Base-by-base conservation (phyloP, 2,797 vertebrate genomes). In the Calcarius lapponicus region DNA sequence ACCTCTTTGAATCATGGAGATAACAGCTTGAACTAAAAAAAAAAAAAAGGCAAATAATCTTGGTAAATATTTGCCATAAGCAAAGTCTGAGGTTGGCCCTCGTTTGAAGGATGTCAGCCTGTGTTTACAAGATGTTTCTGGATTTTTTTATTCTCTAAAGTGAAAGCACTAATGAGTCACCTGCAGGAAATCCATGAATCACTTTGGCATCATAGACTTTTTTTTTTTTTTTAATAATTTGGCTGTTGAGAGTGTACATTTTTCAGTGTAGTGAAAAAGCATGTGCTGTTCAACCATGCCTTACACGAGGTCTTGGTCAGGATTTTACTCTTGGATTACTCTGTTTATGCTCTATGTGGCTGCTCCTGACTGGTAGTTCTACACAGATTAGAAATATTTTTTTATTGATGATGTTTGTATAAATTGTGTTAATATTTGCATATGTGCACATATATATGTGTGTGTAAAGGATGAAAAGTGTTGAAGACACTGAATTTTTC, bases 81-180 rank as follows among this genome's bases (percentile, higher is more conserved):
- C 81, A 26, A 83, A 94, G 69, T 24, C 79, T 76, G 90, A 91
- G 73, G 38, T 71, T 92, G 93, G 85, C 76, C 42, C 51, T 79
- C 5, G 4, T 75, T 66, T 64, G 88, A 86, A 85, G 31, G 31
- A 48, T 82, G 51, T 61, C 84, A 88, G 85, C 51, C 53, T 80
- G 2, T 78, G 73, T 95, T 96, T 94, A 86, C 89, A 76, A 62
- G 51, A 60, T 72, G 29, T 88, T 93, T 90, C 85, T 87, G 57
- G 32, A 8, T 1, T 1, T 62, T 82, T 75, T 84, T 50, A 22
- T 56, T 22, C 47, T 90, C 69, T 69, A 43, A 90, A 95, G 93
- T 96, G 96, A 96, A 96, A 95, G 91, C 72, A 88, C 28, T 83
- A 74, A 43, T 93, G 91, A 96, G 85, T 95, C 90, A 96, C 90